Evolutionary conservation across 2,797 vertebrate genomes (phyloP).

Genomic region (Podarcis lilfordi): DNA sequence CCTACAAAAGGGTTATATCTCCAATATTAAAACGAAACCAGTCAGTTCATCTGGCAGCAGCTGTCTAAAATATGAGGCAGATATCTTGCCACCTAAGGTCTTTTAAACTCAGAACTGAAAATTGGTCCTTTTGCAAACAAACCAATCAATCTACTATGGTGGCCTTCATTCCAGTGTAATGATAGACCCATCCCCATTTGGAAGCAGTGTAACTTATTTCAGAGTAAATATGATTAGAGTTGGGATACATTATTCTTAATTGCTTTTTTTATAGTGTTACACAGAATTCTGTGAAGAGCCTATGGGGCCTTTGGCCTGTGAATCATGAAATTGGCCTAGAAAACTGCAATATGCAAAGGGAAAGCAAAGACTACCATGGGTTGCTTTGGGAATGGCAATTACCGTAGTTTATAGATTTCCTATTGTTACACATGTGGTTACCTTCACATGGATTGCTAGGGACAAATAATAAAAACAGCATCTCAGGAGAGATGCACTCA

Average conservation of each 20-base stretch:
- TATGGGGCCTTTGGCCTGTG: neutral
- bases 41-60: neutral
- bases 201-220: neutral
- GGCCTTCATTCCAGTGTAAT: neutral
- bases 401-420: neutral
- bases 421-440: no score
- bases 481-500: neutral
- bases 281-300: neutral
- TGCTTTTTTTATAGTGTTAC: neutral
- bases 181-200: neutral
- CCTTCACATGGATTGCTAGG: neutral
- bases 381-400: neutral
- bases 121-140: neutral
- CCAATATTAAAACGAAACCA: constrained; percentile 30
- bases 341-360: neutral
- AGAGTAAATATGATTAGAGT: neutral
- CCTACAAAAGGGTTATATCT: neutral
- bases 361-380: neutral
- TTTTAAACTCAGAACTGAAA: neutral
- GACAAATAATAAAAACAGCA: neutral
- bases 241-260: neutral
- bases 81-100: neutral
- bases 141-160: neutral
- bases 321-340: neutral
- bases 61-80: neutral